Evolutionary conservation across 1,140 invertebrate genomes (phyloP), one percentile per base, ranked within the genome.

Genomic region (Pachypsylla venusta): DNA sequence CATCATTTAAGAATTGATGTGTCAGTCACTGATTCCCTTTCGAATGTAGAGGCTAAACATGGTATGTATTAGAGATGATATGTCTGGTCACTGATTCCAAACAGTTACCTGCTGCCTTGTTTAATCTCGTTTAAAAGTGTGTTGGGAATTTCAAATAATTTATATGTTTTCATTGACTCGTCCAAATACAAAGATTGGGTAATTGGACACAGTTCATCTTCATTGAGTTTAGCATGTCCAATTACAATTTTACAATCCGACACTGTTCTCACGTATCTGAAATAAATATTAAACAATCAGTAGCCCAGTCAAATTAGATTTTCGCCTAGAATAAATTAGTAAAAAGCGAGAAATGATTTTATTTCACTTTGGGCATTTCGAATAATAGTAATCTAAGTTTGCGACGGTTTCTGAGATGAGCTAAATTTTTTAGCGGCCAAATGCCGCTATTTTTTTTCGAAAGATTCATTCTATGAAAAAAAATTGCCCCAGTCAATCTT

Each of bases 81-180:
- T 28, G 16, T 26, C 59, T 65, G 54, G 53, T 24, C 57, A 73
- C n/a, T n/a, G n/a, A n/a, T 81, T 76, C 64, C 79, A 58, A 77
- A 63, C 62, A 62, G 64, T 65, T 64, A 74, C 75, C 67, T 68
- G 19, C 80, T 74, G 4, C 80, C 81, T 53, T 75, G 65, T 63
- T 79, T 74, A 5, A 89, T 73, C 66, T 77, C 70, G 58, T 78
- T 71, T 2, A 82, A 62, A 55, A 88, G 70, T 58, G 79, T 71
- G 39, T 78, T 70, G 68, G 87, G 81, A 16, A 88, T 68, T 66
- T 86, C 78, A 62, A 89, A 69, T 0, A 88, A 70, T 58, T 80
- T 74, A 64, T 79, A 75, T 55, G 77, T 71, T 56, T 73, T 70
- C 16, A 74, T 66, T 22, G 75, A 61, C 20, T 70, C 64, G 1